Conservation (phyloP, 2,888 invertebrate species). For the Leucophenga montana region DNA sequence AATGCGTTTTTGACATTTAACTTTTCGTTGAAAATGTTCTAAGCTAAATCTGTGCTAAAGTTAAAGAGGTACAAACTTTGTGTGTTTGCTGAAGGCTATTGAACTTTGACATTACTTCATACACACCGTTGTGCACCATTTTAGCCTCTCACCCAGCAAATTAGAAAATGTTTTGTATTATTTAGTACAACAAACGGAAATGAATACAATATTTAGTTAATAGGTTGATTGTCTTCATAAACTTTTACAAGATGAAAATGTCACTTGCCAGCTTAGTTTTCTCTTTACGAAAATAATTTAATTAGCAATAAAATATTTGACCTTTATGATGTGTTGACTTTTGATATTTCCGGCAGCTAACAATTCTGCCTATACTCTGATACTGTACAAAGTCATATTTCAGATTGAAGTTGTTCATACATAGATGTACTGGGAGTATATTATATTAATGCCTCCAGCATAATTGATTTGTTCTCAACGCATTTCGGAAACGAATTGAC, state of each 20-base stretch:
- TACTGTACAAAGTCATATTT: background rate
- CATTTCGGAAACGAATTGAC: background rate
- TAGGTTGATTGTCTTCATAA: no score
- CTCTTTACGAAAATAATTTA: background rate
- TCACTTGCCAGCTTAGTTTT: no score
- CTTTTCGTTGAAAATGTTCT: no score
- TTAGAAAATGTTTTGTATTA: background rate
- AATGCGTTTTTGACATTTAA: no score
- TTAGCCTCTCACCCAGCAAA: no score
- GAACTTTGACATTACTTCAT: slow-evolving; percentile 24
- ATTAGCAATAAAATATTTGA: slow-evolving; percentile 20
- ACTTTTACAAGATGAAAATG: no score
- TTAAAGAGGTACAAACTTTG: no score
- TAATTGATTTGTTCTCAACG: background rate
- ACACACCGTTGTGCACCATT: no score
- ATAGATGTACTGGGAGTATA: no score
- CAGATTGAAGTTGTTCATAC: no score
- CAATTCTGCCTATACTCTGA: background rate
- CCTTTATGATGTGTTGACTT: slow-evolving; percentile 18
- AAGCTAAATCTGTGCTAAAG: no score
- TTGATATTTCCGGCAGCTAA: slow-evolving; percentile 16
- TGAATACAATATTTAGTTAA: background rate
- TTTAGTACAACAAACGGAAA: background rate
- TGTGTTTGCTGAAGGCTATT: background rate
- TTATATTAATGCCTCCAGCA: background rate